Evolutionary conservation across 2,113 vertebrate species (phyloP).

Genomic region (Pongo pygmaeus): DNA sequence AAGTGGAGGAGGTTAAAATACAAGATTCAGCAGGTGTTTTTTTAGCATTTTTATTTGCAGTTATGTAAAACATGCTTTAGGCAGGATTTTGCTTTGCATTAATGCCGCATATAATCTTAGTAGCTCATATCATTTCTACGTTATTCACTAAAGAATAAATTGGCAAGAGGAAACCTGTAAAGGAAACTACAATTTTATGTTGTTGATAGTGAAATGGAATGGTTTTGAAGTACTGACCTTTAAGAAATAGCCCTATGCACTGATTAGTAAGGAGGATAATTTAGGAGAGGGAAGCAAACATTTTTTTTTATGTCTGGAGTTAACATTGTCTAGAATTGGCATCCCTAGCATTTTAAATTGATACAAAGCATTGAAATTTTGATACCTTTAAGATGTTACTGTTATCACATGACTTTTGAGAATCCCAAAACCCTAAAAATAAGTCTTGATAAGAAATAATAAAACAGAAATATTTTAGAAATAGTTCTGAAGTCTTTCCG

Average conservation of each 20-base stretch:
- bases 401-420: background rate
- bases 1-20: slow-evolving; percentile 5
- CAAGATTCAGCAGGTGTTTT: slow-evolving; percentile 69
- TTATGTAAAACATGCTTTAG: slow-evolving; percentile 76
- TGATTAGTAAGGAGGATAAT: slow-evolving; percentile 8
- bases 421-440: background rate
- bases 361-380: background rate
- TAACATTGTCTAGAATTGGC: background rate
- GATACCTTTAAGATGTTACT: background rate
- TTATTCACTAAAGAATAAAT: slow-evolving; percentile 47
- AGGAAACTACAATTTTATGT: slow-evolving; percentile 50
- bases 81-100: slow-evolving; percentile 76
- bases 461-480: slow-evolving; percentile 20
- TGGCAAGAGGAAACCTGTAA: slow-evolving; percentile 60
- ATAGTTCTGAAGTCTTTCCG: background rate
- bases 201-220: slow-evolving; percentile 44
- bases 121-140: slow-evolving; percentile 64
- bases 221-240: slow-evolving; percentile 50
- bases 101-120: slow-evolving; percentile 74
- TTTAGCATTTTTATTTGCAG: slow-evolving; percentile 75
- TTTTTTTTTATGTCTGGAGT: background rate
- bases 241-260: background rate
- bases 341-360: background rate
- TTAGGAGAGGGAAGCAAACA: background rate
- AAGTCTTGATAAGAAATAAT: background rate